A percentile compares a stretch with the other conserved stretches of the same genome.
Evolutionary conservation across 2,113 vertebrate genomes (phyloP).

Genomic region (Rutilus rutilus): DNA sequence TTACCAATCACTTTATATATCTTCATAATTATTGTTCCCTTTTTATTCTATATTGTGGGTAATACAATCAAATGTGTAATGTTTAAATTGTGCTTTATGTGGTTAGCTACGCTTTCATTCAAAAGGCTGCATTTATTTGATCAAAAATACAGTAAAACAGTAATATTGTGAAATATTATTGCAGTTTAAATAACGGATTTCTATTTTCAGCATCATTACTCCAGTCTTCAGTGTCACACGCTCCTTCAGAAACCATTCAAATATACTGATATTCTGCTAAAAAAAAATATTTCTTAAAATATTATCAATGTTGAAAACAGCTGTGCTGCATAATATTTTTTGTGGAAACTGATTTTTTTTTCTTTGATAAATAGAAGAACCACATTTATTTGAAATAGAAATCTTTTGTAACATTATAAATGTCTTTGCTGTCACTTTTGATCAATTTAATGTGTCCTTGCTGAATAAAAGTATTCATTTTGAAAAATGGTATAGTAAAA

Average conservation of each 20-base stretch:
- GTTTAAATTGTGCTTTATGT: not conserved
- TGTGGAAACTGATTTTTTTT: not conserved
- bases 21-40: slow-evolving; percentile 51
- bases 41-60: not conserved
- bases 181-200: not conserved
- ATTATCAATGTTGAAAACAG: not conserved
- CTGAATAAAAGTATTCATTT: not conserved
- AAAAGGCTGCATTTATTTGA: not conserved
- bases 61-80: not conserved
- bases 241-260: not conserved
- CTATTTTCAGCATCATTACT: not conserved
- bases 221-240: not conserved
- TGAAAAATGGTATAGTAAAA: too few species aligned
- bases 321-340: not conserved
- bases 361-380: not conserved
- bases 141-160: not conserved
- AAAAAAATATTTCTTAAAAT: not conserved
- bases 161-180: not conserved
- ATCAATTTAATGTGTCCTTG: not conserved
- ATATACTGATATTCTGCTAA: not conserved
- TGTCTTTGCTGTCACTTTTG: not conserved
- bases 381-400: not conserved
- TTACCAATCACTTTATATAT: slow-evolving; percentile 39
- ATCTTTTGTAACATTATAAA: not conserved
- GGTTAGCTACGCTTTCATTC: not conserved